phyloP scores from a whole-genome alignment of 1,140 invertebrate genomes.

The Dysdera silvatica region DNA sequence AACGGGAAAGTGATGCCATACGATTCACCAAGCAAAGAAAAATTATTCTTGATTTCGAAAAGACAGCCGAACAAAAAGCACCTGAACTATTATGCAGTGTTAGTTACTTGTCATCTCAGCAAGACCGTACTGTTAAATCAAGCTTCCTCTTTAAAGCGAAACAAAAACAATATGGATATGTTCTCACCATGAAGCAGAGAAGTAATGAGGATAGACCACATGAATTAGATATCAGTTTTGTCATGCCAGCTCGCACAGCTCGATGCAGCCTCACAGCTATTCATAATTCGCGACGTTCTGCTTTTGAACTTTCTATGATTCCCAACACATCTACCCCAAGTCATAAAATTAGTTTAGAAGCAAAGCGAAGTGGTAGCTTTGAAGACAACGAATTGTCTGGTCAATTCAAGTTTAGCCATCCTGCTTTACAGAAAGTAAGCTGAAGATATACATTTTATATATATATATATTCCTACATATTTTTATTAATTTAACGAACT shows the following conservation, averaged over 20 bases:
- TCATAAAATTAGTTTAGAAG: background rate
- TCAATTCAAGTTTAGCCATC: background rate
- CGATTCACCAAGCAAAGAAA: background rate
- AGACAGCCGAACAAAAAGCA: background rate
- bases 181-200: background rate
- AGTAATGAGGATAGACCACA: background rate
- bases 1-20: background rate
- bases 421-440: slow-evolving; percentile 7
- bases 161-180: slow-evolving; percentile 9
- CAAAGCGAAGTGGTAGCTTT: background rate
- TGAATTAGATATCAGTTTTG: background rate
- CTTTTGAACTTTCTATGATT: background rate
- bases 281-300: background rate
- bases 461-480: background rate
- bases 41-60: slow-evolving; percentile 1
- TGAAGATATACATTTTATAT: background rate
- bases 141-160: background rate
- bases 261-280: background rate
- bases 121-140: background rate
- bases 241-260: background rate
- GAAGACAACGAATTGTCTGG: background rate
- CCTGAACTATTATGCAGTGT: background rate
- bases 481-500: background rate
- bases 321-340: background rate
- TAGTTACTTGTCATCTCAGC: background rate